These are phyloP conservation scores for Daphoenositta chrysoptera DNA, from an alignment of 2,113 vertebrate genomes.

Conservation along the genomic window DNA sequence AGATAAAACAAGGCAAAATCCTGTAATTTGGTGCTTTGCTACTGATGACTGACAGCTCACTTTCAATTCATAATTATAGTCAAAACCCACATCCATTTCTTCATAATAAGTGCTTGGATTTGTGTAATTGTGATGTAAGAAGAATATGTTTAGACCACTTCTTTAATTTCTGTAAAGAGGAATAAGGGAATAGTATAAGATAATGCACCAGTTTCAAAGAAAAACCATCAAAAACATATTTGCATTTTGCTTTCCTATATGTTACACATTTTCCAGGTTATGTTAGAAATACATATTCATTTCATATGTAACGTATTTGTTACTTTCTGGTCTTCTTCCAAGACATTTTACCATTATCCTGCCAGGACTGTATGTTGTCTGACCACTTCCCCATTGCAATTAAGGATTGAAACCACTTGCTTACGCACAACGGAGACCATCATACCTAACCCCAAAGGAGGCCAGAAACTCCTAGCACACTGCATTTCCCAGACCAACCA, in stretches of 20 bases:
- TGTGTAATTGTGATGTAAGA: slow-evolving; percentile 28
- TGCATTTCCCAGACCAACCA: slow-evolving; percentile 67
- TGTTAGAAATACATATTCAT: slow-evolving; percentile 48
- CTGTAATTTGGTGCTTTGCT: background rate
- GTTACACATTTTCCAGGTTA: background rate
- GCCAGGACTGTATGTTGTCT: slow-evolving; percentile 73
- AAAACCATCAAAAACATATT: background rate
- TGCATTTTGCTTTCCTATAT: background rate
- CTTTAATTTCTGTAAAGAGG: slow-evolving; percentile 38
- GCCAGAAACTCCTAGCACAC: slow-evolving; percentile 74
- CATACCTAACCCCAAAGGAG: slow-evolving; percentile 77
- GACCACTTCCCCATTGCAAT: slow-evolving; percentile 82
- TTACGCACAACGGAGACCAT: slow-evolving; percentile 81
- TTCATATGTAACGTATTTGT: slow-evolving; percentile 55
- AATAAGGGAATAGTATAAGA: background rate
- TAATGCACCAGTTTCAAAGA: background rate
- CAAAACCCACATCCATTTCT: slow-evolving; percentile 51
- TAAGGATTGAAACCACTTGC: slow-evolving; percentile 79
- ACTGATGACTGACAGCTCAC: background rate
- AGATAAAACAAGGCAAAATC: background rate
- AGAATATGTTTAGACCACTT: slow-evolving; percentile 27
- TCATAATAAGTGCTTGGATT: slow-evolving; percentile 29
- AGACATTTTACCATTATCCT: slow-evolving; percentile 69
- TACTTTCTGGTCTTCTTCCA: slow-evolving; percentile 71
- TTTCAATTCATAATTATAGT: slow-evolving; percentile 21